Evolutionary conservation across 2,888 invertebrate species (phyloP).

Genomic region (Hemithea aestivaria): DNA sequence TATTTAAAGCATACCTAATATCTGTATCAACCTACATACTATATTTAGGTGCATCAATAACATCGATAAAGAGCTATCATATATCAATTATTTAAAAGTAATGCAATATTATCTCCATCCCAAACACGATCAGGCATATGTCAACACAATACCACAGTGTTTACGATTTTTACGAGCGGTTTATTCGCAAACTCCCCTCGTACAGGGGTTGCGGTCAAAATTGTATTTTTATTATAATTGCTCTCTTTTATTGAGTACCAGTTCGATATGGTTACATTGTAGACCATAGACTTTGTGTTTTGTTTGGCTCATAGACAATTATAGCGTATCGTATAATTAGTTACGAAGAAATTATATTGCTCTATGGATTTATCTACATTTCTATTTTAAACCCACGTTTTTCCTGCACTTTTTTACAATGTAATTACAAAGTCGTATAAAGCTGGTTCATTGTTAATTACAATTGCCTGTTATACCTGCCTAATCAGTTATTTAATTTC

Average conservation of each 20-base stretch:
- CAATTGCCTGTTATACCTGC: too few species aligned
- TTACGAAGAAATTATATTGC: slow-evolving; percentile 37
- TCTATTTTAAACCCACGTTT: slow-evolving; percentile 2
- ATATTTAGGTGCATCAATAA: too few species aligned
- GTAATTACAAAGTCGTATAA: too few species aligned
- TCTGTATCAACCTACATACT: too few species aligned
- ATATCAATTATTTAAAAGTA: slow-evolving; percentile 14
- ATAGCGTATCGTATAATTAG: slow-evolving; percentile 48
- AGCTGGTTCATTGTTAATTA: too few species aligned
- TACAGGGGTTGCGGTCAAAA: slow-evolving; percentile 71
- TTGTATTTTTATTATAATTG: slow-evolving; percentile 79
- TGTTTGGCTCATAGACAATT: slow-evolving; percentile 28
- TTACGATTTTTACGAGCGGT: slow-evolving; percentile 57
- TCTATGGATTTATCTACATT: slow-evolving; percentile 11
- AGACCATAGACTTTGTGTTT: slow-evolving; percentile 8
- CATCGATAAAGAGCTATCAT: too few species aligned
- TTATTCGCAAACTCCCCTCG: slow-evolving; percentile 71
- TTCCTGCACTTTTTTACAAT: neutral
- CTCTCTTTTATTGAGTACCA: slow-evolving; percentile 62
- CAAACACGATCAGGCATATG: slow-evolving; percentile 42
- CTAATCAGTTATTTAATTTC: too few species aligned
- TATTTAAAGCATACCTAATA: too few species aligned
- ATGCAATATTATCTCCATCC: slow-evolving; percentile 20
- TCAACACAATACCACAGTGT: slow-evolving; percentile 44
- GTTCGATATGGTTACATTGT: slow-evolving; percentile 59